Conservation (phyloP, 2,888 invertebrate species). For the Metalampra italica region DNA sequence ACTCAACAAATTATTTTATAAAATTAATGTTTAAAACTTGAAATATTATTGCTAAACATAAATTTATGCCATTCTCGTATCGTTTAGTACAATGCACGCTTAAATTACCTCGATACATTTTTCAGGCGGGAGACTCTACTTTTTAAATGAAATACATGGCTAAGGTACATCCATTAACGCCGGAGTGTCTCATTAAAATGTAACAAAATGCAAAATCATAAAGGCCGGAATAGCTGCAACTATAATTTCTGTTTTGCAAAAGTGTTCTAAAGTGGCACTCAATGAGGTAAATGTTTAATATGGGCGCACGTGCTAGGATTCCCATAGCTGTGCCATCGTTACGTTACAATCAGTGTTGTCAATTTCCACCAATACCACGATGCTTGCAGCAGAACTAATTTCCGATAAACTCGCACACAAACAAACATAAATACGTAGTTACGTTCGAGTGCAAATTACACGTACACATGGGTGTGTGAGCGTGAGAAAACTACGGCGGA, state of each 20-base stretch:
- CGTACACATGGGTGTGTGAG: conserved; percentile 56
- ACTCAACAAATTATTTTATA: too few relatives aligned
- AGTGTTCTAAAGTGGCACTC: conserved; percentile 36
- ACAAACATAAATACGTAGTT: conserved; percentile 33
- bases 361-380: conserved; percentile 63
- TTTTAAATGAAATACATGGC: not conserved
- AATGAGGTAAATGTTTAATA: conserved; percentile 58
- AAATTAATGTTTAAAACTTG: too few relatives aligned
- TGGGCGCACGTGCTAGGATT: conserved; percentile 58
- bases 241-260: conserved; percentile 56
- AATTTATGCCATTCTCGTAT: too few relatives aligned
- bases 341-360: conserved; percentile 59
- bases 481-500: conserved; percentile 74
- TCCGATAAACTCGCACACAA: conserved; percentile 66
- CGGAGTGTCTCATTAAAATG: conserved; percentile 35
- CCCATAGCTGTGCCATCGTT: conserved; percentile 35
- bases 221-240: conserved; percentile 31
- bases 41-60: too few relatives aligned
- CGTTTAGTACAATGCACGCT: too few relatives aligned
- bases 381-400: conserved; percentile 66
- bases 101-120: too few relatives aligned
- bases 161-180: conserved; percentile 22
- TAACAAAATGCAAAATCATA: conserved; percentile 40
- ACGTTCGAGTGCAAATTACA: conserved; percentile 61
- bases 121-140: not conserved